Evolutionary conservation across 2,797 vertebrate genomes (phyloP).

Genomic region (Pseudochirops cupreus): DNA sequence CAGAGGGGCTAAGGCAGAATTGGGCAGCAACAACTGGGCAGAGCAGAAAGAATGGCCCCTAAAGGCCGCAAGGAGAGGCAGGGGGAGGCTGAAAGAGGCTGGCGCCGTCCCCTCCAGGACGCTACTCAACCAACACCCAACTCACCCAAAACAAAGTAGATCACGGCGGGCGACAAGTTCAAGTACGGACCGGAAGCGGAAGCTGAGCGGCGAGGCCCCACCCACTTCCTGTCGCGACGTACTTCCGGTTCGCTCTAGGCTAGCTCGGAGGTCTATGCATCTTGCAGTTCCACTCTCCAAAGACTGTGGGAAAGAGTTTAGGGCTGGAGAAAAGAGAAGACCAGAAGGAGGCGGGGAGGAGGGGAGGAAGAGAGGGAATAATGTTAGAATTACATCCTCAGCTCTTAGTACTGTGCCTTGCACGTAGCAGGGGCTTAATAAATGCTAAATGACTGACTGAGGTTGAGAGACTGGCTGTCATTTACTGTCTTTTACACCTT

Average conservation of each 20-base stretch:
- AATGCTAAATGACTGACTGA: background rate
- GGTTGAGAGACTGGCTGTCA: background rate
- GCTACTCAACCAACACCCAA: background rate
- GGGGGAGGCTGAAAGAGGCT: too few species aligned
- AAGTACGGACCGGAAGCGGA: background rate
- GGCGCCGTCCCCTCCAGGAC: too few species aligned
- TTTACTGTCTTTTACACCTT: background rate
- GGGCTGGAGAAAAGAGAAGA: background rate
- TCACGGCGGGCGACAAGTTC: fast-evolving
- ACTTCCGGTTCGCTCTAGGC: background rate
- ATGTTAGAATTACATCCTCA: background rate
- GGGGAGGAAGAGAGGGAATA: background rate
- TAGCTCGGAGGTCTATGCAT: background rate
- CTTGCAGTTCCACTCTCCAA: background rate
- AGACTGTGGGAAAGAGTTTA: background rate
- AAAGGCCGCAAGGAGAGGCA: too few species aligned
- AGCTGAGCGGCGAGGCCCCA: fast-evolving
- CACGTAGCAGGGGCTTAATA: too few species aligned
- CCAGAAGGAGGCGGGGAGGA: too few species aligned
- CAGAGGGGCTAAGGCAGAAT: background rate
- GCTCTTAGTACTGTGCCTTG: too few species aligned
- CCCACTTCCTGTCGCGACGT: background rate
- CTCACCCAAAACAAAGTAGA: background rate
- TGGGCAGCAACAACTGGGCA: background rate
- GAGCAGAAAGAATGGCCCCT: background rate